phyloP scores from a whole-genome alignment of 2,113 vertebrate genomes.

The Carettochelys insculpta region DNA sequence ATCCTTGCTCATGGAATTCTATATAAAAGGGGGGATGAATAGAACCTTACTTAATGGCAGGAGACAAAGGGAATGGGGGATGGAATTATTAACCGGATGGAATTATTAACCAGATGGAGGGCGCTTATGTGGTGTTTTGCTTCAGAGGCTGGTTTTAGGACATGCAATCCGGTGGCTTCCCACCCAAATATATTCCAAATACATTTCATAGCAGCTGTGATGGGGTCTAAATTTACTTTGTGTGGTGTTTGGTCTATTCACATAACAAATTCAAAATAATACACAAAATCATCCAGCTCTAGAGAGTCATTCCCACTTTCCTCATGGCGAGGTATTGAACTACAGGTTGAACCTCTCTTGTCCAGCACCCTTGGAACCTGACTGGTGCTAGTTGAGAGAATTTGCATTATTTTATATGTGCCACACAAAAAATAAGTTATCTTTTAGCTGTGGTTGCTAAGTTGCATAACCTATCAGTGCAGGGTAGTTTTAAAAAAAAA shows the following conservation, averaged over 20 bases:
- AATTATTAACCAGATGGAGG: slow-evolving; percentile 50
- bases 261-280: not conserved
- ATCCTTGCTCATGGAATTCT: slow-evolving; percentile 61
- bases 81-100: slow-evolving; percentile 64
- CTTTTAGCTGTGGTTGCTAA: not conserved
- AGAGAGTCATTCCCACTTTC: not conserved
- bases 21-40: slow-evolving; percentile 36
- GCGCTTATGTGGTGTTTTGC: slow-evolving; percentile 23
- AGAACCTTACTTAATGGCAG: slow-evolving; percentile 27
- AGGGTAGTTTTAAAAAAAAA: not conserved
- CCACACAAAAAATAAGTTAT: not conserved
- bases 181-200: not conserved
- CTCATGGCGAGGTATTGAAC: not conserved
- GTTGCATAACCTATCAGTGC: not conserved
- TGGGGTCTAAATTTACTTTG: not conserved
- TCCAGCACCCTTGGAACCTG: no score
- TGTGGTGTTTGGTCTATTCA: rapidly evolving
- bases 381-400: no score
- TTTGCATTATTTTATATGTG: no score
- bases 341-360: no score
- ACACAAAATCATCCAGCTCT: not conserved
- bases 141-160: slow-evolving; percentile 38
- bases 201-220: not conserved
- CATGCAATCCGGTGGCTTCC: slow-evolving; percentile 37
- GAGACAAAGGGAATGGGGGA: slow-evolving; percentile 49